These are phyloP conservation scores for Sparidentex hasta DNA, from an alignment of 2,797 vertebrate genomes.

Conservation along the genomic window DNA sequence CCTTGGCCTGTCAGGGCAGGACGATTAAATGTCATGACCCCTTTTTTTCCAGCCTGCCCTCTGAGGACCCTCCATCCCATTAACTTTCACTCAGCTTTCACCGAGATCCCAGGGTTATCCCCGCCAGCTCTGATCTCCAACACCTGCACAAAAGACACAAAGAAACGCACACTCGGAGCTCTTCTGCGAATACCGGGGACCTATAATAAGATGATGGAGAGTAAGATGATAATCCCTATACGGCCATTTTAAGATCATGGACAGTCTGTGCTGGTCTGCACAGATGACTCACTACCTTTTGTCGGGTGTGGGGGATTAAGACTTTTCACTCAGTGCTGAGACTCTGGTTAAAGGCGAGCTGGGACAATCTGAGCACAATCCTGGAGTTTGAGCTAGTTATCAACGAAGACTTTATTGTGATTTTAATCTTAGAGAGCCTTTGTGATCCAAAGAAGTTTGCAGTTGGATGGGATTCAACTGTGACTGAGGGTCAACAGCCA, in stretches of 20 bases:
- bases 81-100: constrained; percentile 83
- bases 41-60: constrained; percentile 61
- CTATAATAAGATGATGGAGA: constrained; percentile 16
- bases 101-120: constrained; percentile 59
- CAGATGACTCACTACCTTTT: background rate
- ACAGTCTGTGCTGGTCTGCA: constrained; percentile 5
- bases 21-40: constrained; percentile 82
- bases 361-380: background rate
- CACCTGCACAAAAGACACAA: constrained; percentile 69
- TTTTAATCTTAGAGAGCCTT: background rate
- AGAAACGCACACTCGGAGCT: constrained; percentile 38
- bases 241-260: constrained; percentile 24
- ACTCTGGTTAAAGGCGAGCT: background rate
- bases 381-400: background rate
- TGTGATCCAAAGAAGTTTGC: background rate
- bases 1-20: constrained; percentile 67
- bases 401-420: background rate
- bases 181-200: constrained; percentile 23
- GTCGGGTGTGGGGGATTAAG: background rate
- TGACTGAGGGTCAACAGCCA: background rate
- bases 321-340: constrained; percentile 6
- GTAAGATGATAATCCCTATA: constrained; percentile 32
- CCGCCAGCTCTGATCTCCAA: constrained; percentile 69
- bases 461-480: background rate
- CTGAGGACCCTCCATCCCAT: constrained; percentile 74